phyloP scores from a whole-genome alignment of 2,888 invertebrate genomes.

The Rhagonycha fulva region DNA sequence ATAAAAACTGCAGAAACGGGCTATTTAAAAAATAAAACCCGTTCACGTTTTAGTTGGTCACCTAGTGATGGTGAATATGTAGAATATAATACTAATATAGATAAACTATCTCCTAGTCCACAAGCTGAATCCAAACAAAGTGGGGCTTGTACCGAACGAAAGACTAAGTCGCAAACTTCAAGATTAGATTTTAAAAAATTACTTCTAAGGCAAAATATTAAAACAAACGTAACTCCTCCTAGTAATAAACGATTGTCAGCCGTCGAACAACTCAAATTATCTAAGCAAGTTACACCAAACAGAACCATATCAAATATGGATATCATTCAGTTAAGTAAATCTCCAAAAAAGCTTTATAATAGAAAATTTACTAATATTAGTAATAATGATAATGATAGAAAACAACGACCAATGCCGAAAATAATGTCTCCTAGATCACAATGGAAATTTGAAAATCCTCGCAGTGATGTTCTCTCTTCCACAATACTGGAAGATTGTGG shows the following conservation, averaged over 20 bases:
- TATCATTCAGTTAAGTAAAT: constrained; percentile 71
- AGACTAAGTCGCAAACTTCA: constrained; percentile 70
- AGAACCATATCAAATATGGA: constrained; percentile 57
- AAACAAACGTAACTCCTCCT: constrained; percentile 59
- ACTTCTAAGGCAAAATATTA: constrained; percentile 75
- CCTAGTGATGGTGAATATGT: constrained; percentile 57
- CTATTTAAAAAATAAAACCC: constrained; percentile 60
- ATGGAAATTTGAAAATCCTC: constrained; percentile 74
- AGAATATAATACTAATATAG: constrained; percentile 49
- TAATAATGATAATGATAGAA: constrained; percentile 54
- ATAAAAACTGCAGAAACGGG: constrained; percentile 64
- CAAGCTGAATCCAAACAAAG: constrained; percentile 54
- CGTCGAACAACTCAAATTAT: constrained; percentile 77
- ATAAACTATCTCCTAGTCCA: constrained; percentile 48
- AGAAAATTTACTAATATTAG: constrained; percentile 62
- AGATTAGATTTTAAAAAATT: constrained; percentile 83
- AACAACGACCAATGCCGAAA: constrained; percentile 57
- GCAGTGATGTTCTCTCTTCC: constrained; percentile 83
- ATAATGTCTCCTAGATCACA: constrained; percentile 71
- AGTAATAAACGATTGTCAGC: constrained; percentile 69
- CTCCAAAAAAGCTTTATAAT: constrained; percentile 69
- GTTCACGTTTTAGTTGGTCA: constrained; percentile 68
- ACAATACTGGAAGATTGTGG: constrained; percentile 86
- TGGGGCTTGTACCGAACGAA: constrained; percentile 66
- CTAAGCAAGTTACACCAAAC: constrained; percentile 55